Conservation (phyloP, 2,888 invertebrate species). For the Nineta flava region DNA sequence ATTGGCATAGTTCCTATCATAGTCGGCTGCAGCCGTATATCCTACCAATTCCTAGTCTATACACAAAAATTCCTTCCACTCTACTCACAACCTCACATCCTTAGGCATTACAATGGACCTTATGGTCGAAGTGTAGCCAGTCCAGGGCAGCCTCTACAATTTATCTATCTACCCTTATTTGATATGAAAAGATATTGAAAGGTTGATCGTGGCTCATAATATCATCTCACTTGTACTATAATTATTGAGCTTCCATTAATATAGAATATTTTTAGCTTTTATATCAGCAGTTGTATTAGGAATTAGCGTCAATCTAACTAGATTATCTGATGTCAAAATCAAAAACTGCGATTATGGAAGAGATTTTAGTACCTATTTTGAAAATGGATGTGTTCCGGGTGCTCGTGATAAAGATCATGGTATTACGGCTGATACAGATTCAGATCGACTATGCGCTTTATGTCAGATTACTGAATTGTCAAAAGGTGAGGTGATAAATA, state of each 20-base stretch:
- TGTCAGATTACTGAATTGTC: background rate
- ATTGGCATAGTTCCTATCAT: too few species aligned
- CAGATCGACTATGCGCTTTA: constrained; percentile 20
- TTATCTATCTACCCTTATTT: too few species aligned
- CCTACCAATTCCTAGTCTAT: too few species aligned
- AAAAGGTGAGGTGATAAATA: background rate
- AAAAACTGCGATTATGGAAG: constrained; percentile 40
- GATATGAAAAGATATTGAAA: too few species aligned
- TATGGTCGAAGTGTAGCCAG: too few species aligned
- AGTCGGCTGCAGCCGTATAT: too few species aligned
- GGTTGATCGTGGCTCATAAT: too few species aligned
- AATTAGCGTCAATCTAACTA: constrained; percentile 27
- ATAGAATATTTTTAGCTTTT: constrained; percentile 31
- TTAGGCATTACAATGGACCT: too few species aligned
- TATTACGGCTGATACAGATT: constrained; percentile 18
- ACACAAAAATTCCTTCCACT: too few species aligned
- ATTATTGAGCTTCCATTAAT: background rate
- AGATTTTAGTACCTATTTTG: constrained; percentile 37
- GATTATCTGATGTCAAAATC: background rate
- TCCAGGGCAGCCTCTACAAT: too few species aligned
- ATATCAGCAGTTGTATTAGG: constrained; percentile 41
- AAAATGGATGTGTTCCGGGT: constrained; percentile 44
- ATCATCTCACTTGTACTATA: background rate
- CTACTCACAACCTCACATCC: too few species aligned
- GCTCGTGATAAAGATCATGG: constrained; percentile 31